phyloP scores from a whole-genome alignment of 2,113 vertebrate genomes.

The Scomber scombrus region DNA sequence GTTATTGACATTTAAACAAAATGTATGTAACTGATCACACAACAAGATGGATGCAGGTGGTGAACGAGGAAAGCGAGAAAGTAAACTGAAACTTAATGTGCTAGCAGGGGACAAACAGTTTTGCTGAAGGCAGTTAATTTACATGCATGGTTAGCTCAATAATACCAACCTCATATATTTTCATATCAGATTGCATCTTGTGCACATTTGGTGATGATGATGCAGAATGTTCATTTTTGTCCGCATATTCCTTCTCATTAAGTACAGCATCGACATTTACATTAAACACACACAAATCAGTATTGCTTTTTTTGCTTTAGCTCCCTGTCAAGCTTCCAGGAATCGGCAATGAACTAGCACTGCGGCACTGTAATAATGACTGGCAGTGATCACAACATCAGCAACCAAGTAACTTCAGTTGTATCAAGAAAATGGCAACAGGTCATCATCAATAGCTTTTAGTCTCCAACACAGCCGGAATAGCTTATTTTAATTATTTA shows the following conservation, averaged over 20 bases:
- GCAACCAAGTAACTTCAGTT: neutral
- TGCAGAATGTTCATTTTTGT: no score
- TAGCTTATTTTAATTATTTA: no score
- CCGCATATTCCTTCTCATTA: neutral
- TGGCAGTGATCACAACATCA: no score
- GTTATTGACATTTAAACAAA: conserved; percentile 11
- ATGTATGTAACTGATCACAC: neutral
- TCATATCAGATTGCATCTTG: neutral
- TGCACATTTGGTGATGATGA: neutral
- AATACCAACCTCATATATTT: conserved; percentile 8
- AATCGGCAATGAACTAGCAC: neutral
- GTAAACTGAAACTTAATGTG: neutral
- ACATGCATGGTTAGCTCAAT: conserved; percentile 1
- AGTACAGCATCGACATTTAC: conserved; percentile 1
- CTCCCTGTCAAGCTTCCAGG: neutral
- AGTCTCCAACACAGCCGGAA: no score
- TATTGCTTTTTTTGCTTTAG: neutral
- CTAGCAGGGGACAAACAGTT: neutral
- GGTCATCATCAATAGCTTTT: neutral
- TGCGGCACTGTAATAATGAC: neutral
- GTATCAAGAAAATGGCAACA: neutral
- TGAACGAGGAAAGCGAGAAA: neutral
- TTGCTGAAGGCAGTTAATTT: neutral
- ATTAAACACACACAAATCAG: neutral
- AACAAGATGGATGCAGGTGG: no score